Evolutionary conservation across 2,113 vertebrate genomes (phyloP), one percentile per base, ranked within the genome.

Genomic region (Acrocephalus kingi): DNA sequence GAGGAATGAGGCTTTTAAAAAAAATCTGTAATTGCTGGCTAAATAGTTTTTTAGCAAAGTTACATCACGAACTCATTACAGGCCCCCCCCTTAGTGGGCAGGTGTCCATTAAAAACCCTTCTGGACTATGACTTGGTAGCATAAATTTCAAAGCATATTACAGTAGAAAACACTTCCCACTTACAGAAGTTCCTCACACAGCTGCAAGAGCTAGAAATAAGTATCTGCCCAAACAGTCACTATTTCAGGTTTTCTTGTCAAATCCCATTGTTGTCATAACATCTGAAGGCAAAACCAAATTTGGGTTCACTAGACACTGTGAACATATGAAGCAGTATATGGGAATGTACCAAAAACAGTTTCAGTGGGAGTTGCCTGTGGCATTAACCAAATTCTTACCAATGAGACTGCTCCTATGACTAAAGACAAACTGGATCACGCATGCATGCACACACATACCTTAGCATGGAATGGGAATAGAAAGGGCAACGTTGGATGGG

Each of bases 401-500:
- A 63, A 5, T 9, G 3, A 69, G 61, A 56, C 27, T 63, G 33
- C 24, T 90, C 31, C 27, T 22, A 13, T 13, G 27, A 19, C 15
- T 71, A 31, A 84, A 68, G 31, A 56, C 3, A 10, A 89, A 69
- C 9, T 52, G 39, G 37, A 77, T 63, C 56, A 87, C 10, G 46
- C 21, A 21, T 9, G 25, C 28, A 27, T 9, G 13, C 27, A 77
- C n/a, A 19, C 33, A 24, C 12, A 23, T 9, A 76, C 11, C 43
- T 3, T 45, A 30, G 16, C 25, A 21, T 14, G 49, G 13, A 0
- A 85, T 6, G 7, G 25, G 25, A 90, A 74, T 4, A 71, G 9
- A 84, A 91, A 75, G 48, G 6, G 30, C 14, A 80, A 61, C 0
- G 0, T 19, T 2, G 45, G 9, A 37, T 6, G 10, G 21, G 27